phyloP scores from a whole-genome alignment of 2,888 invertebrate genomes.

The Alloplasta piceator region DNA sequence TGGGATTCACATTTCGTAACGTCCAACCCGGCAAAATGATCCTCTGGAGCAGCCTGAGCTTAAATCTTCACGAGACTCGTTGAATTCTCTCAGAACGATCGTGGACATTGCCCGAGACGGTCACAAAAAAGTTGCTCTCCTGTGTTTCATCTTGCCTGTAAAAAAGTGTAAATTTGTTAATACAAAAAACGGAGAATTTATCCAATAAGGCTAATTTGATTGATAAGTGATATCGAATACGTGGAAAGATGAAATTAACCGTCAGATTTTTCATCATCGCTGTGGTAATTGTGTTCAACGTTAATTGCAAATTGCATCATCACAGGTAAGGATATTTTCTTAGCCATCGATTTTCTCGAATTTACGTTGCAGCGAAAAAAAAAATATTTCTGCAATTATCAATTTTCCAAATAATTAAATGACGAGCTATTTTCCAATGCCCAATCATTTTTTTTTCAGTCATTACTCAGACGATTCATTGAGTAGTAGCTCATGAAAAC shows the following conservation, averaged over 20 bases:
- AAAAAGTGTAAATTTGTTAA: constrained; percentile 23
- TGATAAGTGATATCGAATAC: not conserved
- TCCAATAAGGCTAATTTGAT: not conserved
- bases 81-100: constrained; percentile 53
- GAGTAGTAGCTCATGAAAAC: no score
- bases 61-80: constrained; percentile 19
- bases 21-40: constrained; percentile 54
- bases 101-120: constrained; percentile 32
- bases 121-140: constrained; percentile 18
- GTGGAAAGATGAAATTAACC: constrained; percentile 38
- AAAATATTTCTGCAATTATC: no score
- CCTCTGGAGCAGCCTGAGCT: constrained; percentile 25
- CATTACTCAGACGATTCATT: no score
- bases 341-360: not conserved
- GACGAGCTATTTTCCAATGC: no score
- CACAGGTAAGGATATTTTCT: constrained; percentile 72
- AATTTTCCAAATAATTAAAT: no score
- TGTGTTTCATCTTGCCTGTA: not conserved
- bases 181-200: constrained; percentile 3
- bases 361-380: no score
- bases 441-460: no score
- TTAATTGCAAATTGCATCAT: constrained; percentile 68
- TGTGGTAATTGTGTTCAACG: constrained; percentile 45
- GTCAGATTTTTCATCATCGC: constrained; percentile 39
- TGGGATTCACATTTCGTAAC: constrained; percentile 51